Evolutionary conservation across 2,888 invertebrate species (phyloP).

Genomic region (Eutolmus rufibarbis): DNA sequence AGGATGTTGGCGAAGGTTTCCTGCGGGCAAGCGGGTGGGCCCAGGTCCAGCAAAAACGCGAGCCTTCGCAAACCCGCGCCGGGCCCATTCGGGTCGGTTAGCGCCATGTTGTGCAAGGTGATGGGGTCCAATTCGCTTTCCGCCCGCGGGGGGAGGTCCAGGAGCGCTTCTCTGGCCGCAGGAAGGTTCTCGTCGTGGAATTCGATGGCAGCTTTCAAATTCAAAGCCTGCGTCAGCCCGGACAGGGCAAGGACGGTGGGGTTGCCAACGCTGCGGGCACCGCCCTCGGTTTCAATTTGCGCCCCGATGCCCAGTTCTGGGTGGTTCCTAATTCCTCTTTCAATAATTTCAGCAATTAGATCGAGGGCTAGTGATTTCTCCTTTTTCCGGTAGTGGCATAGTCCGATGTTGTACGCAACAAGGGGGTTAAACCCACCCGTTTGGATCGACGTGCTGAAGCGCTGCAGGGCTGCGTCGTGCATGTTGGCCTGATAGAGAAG

Average conservation of each 20-base stretch:
- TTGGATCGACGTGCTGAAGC: slow-evolving; percentile 87
- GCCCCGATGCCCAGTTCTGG: slow-evolving; percentile 97
- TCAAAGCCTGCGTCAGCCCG: slow-evolving; percentile 96
- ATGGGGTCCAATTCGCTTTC: slow-evolving; percentile 98
- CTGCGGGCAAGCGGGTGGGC: slow-evolving; percentile 85
- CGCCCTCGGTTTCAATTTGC: slow-evolving; percentile 80
- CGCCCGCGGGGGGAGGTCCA: slow-evolving; percentile 90
- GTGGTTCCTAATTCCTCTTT: slow-evolving; percentile 93
- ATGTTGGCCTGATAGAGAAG: slow-evolving; percentile 90
- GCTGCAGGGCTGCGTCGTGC: slow-evolving; percentile 89
- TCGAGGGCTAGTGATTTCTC: slow-evolving; percentile 93
- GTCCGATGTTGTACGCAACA: slow-evolving; percentile 92
- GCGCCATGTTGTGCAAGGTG: slow-evolving; percentile 95
- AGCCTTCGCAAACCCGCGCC: slow-evolving; percentile 84
- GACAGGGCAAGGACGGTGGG: slow-evolving; percentile 88
- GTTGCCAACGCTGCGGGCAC: slow-evolving; percentile 93
- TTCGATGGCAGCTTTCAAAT: slow-evolving; percentile 97
- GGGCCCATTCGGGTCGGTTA: slow-evolving; percentile 88
- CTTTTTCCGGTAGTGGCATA: slow-evolving; percentile 92
- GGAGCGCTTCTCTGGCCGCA: slow-evolving; percentile 79
- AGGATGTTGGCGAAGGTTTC: slow-evolving; percentile 97
- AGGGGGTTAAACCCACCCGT: slow-evolving; percentile 89
- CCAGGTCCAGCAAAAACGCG: slow-evolving; percentile 92
- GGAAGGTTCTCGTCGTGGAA: slow-evolving; percentile 82
- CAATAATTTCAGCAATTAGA: slow-evolving; percentile 91